Base-by-base conservation (phyloP, 2,113 vertebrate genomes). In the Paradisaea rubra region DNA sequence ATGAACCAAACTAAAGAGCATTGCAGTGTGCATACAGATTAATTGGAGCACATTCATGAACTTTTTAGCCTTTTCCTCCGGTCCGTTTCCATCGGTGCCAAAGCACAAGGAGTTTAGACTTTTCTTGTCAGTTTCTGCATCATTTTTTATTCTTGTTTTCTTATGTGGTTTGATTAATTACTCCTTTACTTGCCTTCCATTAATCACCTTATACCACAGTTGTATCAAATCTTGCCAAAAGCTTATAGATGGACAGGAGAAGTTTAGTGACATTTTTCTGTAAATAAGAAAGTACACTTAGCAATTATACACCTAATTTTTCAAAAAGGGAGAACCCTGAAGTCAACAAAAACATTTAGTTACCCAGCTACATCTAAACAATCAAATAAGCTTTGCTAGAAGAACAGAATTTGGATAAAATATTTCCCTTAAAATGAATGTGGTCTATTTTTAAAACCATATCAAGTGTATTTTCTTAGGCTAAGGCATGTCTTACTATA, bases 1-100 rank as follows among this genome's bases (percentile, higher is more conserved):
- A 97, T 97, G 97, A 98, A 98, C 97, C 98, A 98, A 97, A 97
- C 96, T 98, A 97, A 98, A 97, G 95, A 97, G 95, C 92, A 94
- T 96, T 97, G 94, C 94, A 87, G 84, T 96, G 92, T 53, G 97
- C 97, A 98, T 98, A 97, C 97, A 98, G 96, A 98, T 98, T 97
- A 98, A 97, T 96, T 97, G 95, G 90, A 97, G 84, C 86, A 97
- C 94, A 97, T 97, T 97, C 91, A 94, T 95, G 95, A 98, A 97
- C 96, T 97, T 97, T 97, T 97, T 95, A 96, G 96, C 60, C 85
- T 95, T 94, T 91, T 97, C 91, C 91, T 97, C 60, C 37, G 37
- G 90, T 70, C 83, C 73, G 69, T 97, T 96, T 96, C 95, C 91
- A 92, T 53, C 94, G 84, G 79, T 97, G 94, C 78, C 80, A 97